A percentile compares a stretch with the other conserved stretches of the same genome.
phyloP scores from a whole-genome alignment of 2,888 invertebrate species.

The Orchesellides sinensis region DNA sequence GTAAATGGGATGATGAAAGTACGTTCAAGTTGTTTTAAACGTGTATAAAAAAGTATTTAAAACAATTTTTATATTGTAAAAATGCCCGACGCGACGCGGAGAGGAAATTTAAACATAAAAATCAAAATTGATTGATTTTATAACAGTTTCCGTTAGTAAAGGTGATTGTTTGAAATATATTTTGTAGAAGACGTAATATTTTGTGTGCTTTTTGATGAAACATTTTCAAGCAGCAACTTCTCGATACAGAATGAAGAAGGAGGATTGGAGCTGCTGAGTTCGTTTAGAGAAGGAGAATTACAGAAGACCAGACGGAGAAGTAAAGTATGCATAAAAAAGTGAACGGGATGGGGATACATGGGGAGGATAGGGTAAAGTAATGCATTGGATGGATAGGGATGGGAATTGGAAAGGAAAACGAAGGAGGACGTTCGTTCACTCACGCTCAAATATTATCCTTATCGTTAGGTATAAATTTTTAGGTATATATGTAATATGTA shows the following conservation, averaged over 20 bases:
- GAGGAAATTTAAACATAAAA: background rate
- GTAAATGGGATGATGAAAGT: background rate
- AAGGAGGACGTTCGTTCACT: background rate
- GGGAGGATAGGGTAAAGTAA: background rate
- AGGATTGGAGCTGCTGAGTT: no score
- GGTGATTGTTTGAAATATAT: background rate
- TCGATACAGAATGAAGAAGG: background rate
- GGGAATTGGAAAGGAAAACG: background rate
- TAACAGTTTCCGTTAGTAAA: no score
- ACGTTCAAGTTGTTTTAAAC: background rate
- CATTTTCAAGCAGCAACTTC: conserved; percentile 3
- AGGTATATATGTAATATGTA: no score
- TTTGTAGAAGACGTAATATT: background rate
- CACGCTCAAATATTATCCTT: no score
- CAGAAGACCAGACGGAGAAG: background rate
- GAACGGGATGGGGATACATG: background rate
- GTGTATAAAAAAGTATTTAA: background rate
- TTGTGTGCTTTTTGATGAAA: background rate
- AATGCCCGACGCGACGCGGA: background rate
- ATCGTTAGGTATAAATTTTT: no score
- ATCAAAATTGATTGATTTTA: no score
- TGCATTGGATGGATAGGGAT: background rate
- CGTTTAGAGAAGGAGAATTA: background rate
- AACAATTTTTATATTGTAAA: background rate
- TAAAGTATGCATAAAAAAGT: no score